Base-by-base conservation (phyloP, 2,113 vertebrate genomes). In the Leptobrachium ailaonicum region DNA sequence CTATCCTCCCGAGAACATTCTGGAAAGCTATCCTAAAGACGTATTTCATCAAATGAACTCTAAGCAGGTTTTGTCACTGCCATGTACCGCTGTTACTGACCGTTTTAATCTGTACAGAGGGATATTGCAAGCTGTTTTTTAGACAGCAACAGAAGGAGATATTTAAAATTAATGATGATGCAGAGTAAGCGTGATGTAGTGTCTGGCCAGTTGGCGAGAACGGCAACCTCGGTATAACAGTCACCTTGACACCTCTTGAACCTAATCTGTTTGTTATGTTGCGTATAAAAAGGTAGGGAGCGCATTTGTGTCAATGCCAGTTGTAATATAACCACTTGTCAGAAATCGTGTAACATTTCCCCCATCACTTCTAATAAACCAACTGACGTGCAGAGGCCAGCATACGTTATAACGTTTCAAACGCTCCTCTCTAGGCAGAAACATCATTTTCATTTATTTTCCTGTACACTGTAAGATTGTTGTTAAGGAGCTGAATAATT, bases 121-220 rank as follows among this genome's bases (percentile, higher is more conserved):
- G 72, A 81, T 62, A 69, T 50, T 69, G 54, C 79, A 81, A 81
- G 71, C 79, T 81, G 79, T 75, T 81, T 81, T 32, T 69, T 75
- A 68, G 71, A 75, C 79, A 80, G 71, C 71, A 81, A 75, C 79
- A 81, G 72, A 81, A 75, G 79, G 79, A 81, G 79, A 81, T 68
- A 81, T 81, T 74, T 81, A 81, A 81, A 75, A 81, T 81, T 69
- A 75, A 81, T 81, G 79, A 72, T 69, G 72, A 75, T 81, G 72
- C 79, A 68, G 71, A 80, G 53, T 47, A 40, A 81, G 41, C 41
- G 63, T 75, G 54, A 69, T 74, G 78, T 60, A 40, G 64, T 75
- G 74, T 75, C 43, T 81, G 71, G 72, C 64, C 79, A 63, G 64
- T 69, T 75, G 79, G 77, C 77, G 50, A 73, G 63, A 80, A 73